These are phyloP conservation scores for Conistra vaccinii DNA, from an alignment of 2,888 invertebrate genomes.

Conservation along the genomic window DNA sequence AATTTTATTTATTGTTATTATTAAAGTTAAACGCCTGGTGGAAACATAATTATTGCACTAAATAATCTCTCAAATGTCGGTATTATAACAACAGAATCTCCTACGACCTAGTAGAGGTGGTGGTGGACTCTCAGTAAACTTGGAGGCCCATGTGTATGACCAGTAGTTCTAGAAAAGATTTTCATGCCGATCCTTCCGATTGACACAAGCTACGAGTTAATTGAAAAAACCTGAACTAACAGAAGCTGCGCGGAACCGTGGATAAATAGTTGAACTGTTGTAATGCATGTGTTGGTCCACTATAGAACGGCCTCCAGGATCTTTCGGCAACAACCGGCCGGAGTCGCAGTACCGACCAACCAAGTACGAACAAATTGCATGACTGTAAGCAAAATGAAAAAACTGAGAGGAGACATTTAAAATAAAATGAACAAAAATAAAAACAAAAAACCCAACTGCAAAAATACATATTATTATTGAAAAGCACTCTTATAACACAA, in stretches of 20 bases:
- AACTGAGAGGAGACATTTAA: background rate
- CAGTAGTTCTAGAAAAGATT: background rate
- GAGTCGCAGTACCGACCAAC: constrained; percentile 74
- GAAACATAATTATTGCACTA: background rate
- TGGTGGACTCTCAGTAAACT: background rate
- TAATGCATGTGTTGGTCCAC: constrained; percentile 78
- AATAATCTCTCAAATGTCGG: background rate
- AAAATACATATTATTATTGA: too few species aligned
- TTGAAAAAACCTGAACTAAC: constrained; percentile 67
- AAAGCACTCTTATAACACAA: too few species aligned
- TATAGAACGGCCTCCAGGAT: constrained; percentile 77
- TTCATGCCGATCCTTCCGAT: background rate
- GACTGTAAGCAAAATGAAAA: constrained; percentile 67
- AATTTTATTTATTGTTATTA: background rate
- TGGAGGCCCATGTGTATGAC: background rate
- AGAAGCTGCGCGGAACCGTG: constrained; percentile 77
- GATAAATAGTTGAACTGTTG: constrained; percentile 78
- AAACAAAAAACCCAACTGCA: too few species aligned
- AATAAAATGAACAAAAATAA: background rate
- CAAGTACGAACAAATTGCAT: constrained; percentile 79
- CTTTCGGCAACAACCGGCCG: constrained; percentile 73
- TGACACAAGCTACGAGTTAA: background rate
- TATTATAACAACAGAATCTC: background rate
- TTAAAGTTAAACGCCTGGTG: background rate
- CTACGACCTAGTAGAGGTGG: background rate